Base-by-base conservation (phyloP, 2,888 invertebrate genomes). In the Philhelius pedissequus region DNA sequence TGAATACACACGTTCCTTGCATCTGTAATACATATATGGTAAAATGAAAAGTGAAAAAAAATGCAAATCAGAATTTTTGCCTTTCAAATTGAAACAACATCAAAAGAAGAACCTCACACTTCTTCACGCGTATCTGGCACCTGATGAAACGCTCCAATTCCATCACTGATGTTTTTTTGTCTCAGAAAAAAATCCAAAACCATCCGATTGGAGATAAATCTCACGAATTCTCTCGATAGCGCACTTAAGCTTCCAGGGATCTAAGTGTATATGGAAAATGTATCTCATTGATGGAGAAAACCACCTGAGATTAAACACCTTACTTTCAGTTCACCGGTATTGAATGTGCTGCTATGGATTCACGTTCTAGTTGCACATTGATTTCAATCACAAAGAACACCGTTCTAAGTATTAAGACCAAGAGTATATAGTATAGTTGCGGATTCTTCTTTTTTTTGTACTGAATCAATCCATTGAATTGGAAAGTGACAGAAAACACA, bases 121-220 rank as follows among this genome's bases (percentile, higher is more conserved):
- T 80, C 74, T 70, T 89, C 88, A 58, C 90, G 88, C n/a, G 90
- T 89, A 74, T 87, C 87, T 1, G 90, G 90, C 60, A 91, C 66
- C 1, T 83, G 30, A 20, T 90, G 88, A 43, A 88, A 84, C 7
- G 87, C 86, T 1, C 88, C 87, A 58, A 90, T 74, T n/a, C 73
- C 80, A 66, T 90, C 88, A 80, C 90, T 91, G 32, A 32, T 40
- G 30, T 52, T 18, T 38, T 76, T 76, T 18, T 76, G 54, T 15
- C 2, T 0, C 6, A 15, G 2, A 32, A 32, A 32, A 38, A 81
- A 75, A 9, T 74, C 62, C 27, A 20, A 5, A 30, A 60, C 38
- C 43, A 20, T 15, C 22, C 35, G 56, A 62, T 69, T 48, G 8
- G 27, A 62, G 56, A 78, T 64, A 52, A 83, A 83, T 52, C 64